Evolutionary conservation across 2,113 vertebrate genomes (phyloP).

Genomic region (Rhinolophus sinicus): DNA sequence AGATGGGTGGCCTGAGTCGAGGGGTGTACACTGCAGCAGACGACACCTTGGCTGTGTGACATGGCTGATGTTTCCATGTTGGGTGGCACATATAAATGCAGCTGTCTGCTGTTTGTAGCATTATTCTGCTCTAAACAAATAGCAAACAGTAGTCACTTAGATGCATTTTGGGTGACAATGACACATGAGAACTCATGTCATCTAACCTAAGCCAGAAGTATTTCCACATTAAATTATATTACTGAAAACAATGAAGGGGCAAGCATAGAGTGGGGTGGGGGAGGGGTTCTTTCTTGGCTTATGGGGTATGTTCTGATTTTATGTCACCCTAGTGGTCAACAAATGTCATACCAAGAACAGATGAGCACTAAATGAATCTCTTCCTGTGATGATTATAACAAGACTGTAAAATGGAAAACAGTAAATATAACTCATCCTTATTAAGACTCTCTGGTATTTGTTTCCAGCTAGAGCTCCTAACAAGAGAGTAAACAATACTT

Average conservation of each 20-base stretch:
- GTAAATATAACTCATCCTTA: slow-evolving; percentile 80
- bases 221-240: slow-evolving; percentile 71
- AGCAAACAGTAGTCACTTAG: slow-evolving; percentile 27
- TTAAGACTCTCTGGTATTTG: slow-evolving; percentile 77
- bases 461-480: slow-evolving; percentile 70
- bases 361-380: slow-evolving; percentile 79
- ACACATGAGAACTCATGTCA: slow-evolving; percentile 29
- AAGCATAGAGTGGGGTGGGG: neutral
- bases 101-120: neutral
- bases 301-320: slow-evolving; percentile 54
- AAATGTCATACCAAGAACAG: slow-evolving; percentile 79
- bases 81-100: neutral
- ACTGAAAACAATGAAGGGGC: slow-evolving; percentile 54
- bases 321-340: slow-evolving; percentile 80
- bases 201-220: slow-evolving; percentile 49
- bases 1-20: neutral
- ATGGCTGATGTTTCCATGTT: neutral
- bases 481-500: slow-evolving; percentile 79
- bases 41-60: rapidly evolving
- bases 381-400: slow-evolving; percentile 81
- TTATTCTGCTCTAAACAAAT: slow-evolving; percentile 60
- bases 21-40: rapidly evolving
- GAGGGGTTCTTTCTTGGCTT: neutral
- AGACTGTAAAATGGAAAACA: slow-evolving; percentile 78
- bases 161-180: slow-evolving; percentile 62